A percentile compares a stretch with the other conserved stretches of the same genome.
Conservation (phyloP, 1,140 invertebrate genomes). For the Euschistus heros region DNA sequence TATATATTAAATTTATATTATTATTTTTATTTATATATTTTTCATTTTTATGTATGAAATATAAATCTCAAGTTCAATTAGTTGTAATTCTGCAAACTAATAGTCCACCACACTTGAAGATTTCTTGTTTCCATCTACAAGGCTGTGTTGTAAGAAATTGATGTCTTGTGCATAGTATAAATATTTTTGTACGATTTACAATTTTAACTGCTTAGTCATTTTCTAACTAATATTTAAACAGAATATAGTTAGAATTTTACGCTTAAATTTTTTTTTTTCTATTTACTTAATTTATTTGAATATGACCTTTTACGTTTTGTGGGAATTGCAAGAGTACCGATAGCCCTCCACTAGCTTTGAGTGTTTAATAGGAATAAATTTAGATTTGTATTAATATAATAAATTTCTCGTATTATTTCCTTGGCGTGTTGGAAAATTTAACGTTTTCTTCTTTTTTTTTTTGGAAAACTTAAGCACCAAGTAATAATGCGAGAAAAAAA, state of each 20-base stretch:
- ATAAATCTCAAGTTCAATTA: neutral
- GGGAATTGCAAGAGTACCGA: constrained; percentile 11
- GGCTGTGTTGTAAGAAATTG: constrained; percentile 10
- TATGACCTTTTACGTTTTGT: neutral
- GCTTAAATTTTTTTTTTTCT: neutral
- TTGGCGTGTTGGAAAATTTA: neutral
- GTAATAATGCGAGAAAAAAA: neutral
- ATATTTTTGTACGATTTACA: constrained; percentile 12
- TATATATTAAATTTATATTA: neutral
- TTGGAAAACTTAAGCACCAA: neutral
- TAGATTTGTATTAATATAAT: constrained; percentile 9
- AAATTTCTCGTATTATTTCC: neutral
- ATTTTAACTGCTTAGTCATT: neutral
- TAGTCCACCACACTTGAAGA: constrained; percentile 6
- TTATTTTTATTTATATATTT: neutral
- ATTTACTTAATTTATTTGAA: neutral
- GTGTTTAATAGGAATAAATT: constrained; percentile 12
- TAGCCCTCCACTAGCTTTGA: constrained; percentile 13
- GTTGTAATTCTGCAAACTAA: neutral
- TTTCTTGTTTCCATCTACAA: neutral
- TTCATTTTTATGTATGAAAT: neutral
- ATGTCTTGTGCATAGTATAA: constrained; percentile 13
- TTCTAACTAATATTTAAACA: constrained; percentile 1
- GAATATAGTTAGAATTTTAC: neutral
- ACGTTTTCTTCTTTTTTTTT: neutral